Evolutionary conservation across 2,888 invertebrate species (phyloP).

Genomic region (Ganaspis brasiliensis): DNA sequence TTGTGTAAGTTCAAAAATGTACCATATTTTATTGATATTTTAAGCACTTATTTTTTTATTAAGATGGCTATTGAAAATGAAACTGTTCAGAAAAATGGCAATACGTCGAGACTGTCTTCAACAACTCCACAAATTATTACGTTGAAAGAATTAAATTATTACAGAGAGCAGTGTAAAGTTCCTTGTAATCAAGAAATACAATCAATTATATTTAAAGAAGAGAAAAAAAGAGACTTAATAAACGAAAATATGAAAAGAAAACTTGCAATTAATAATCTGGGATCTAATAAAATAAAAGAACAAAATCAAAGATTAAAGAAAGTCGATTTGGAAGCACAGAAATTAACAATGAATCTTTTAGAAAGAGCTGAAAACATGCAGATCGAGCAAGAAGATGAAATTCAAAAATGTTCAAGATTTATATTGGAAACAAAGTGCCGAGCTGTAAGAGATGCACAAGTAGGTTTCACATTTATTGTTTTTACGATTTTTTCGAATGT

Average conservation of each 20-base stretch:
- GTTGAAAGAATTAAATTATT: background rate
- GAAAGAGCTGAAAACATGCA: conserved; percentile 82
- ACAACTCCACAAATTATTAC: background rate
- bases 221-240: conserved; percentile 67
- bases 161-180: background rate
- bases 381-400: conserved; percentile 85
- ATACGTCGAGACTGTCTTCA: background rate
- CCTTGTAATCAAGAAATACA: conserved; percentile 65
- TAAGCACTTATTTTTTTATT: too few relatives aligned
- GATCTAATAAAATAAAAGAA: conserved; percentile 63
- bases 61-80: too few relatives aligned
- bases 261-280: conserved; percentile 71
- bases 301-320: conserved; percentile 70
- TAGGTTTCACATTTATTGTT: conserved; percentile 75
- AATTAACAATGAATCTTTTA: conserved; percentile 81
- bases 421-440: conserved; percentile 92
- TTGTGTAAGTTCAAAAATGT: too few relatives aligned
- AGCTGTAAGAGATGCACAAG: conserved; percentile 92
- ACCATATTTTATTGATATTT: too few relatives aligned
- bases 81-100: too few relatives aligned
- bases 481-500: background rate
- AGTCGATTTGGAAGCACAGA: conserved; percentile 81
- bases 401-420: conserved; percentile 88
- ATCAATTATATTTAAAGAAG: conserved; percentile 57
- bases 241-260: conserved; percentile 73